phyloP scores from a whole-genome alignment of 1,140 invertebrate genomes.

The Glossosoma conforme region DNA sequence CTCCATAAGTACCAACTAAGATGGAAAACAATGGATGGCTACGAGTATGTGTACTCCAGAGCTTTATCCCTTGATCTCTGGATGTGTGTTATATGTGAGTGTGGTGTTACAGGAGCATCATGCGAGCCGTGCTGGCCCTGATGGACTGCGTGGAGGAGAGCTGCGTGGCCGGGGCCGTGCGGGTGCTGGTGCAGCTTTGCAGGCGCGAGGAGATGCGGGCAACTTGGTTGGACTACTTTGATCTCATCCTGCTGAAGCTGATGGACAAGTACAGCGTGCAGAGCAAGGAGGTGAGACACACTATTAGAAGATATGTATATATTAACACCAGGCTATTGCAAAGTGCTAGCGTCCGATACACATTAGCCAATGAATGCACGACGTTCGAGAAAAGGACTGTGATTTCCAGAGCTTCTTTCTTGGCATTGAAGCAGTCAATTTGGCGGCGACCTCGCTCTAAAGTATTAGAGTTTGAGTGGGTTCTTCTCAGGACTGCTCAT shows the following conservation, averaged over 20 bases:
- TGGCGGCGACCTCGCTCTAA: too few relatives aligned
- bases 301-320: too few relatives aligned
- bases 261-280: constrained; percentile 76
- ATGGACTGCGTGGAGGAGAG: constrained; percentile 62
- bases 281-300: constrained; percentile 71
- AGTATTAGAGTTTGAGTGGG: too few relatives aligned
- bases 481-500: too few relatives aligned
- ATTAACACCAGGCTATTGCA: too few relatives aligned
- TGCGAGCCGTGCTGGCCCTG: constrained; percentile 69
- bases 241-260: constrained; percentile 82
- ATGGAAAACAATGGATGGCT: not conserved
- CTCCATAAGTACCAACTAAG: too few relatives aligned
- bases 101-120: constrained; percentile 40
- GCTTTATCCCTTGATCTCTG: not conserved
- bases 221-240: constrained; percentile 79
- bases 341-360: too few relatives aligned
- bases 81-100: not conserved
- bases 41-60: not conserved
- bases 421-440: too few relatives aligned
- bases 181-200: constrained; percentile 76
- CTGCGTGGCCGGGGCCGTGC: constrained; percentile 67
- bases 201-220: constrained; percentile 67
- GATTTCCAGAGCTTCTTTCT: too few relatives aligned
- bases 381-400: too few relatives aligned
- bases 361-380: too few relatives aligned